phyloP scores from a whole-genome alignment of 2,113 vertebrate genomes.

The Apodemus sylvaticus region DNA sequence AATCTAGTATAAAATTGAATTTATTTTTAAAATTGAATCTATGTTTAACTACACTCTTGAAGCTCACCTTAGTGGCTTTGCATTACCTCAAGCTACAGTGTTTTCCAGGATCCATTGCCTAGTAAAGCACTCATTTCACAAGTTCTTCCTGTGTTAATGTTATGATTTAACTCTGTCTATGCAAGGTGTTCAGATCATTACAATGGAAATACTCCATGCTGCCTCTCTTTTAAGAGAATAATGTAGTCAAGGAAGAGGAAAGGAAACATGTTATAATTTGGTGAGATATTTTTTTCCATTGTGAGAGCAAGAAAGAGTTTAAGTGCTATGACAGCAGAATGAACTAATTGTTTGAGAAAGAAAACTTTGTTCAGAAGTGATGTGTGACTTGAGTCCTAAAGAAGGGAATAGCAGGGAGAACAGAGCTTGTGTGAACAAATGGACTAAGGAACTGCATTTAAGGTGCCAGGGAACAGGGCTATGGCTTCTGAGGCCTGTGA shows the following conservation, averaged over 20 bases:
- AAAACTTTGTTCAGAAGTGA: background rate
- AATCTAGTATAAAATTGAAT: background rate
- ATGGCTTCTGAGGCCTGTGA: background rate
- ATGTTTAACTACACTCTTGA: background rate
- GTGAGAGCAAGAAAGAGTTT: background rate
- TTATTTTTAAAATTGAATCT: background rate
- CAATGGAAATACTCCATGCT: background rate
- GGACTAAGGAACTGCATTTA: background rate
- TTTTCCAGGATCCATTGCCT: background rate
- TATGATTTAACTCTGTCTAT: background rate
- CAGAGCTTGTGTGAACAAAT: accelerated
- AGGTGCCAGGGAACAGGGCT: background rate
- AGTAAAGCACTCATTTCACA: background rate
- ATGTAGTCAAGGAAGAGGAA: background rate
- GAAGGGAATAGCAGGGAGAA: background rate
- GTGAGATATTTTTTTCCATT: background rate
- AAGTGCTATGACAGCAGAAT: background rate
- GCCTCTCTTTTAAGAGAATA: background rate
- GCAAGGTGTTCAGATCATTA: constrained; percentile 19
- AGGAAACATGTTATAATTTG: background rate
- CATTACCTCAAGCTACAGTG: background rate
- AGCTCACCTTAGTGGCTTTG: background rate
- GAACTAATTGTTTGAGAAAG: background rate
- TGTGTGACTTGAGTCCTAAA: background rate
- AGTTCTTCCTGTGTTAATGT: background rate